Evolutionary conservation across 1,140 invertebrate species (phyloP).

Genomic region (Drosophila baimaii): DNA sequence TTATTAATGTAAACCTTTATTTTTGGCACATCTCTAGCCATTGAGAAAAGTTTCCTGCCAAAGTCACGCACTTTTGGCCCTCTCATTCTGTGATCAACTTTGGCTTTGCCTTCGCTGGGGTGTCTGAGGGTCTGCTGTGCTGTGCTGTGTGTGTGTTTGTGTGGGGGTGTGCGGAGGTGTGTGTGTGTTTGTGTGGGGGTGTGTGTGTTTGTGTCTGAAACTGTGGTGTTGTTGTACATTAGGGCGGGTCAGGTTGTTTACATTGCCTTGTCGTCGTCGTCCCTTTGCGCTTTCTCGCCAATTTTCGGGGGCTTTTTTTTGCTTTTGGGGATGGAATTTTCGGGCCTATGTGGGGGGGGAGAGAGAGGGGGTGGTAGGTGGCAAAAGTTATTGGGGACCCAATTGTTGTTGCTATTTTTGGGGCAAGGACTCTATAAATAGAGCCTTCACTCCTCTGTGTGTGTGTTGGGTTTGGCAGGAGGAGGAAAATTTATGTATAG

Average conservation of each 20-base stretch:
- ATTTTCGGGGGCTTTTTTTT: slow-evolving; percentile 15
- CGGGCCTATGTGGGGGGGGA: slow-evolving; percentile 14
- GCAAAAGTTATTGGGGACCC: slow-evolving; percentile 46
- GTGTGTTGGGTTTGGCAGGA: too few species aligned
- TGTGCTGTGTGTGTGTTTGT: slow-evolving; percentile 15
- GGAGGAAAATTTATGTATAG: slow-evolving; percentile 37
- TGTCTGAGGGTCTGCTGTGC: slow-evolving; percentile 19
- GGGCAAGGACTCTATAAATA: slow-evolving; percentile 62
- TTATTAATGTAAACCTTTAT: background rate
- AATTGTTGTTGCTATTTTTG: slow-evolving; percentile 64
- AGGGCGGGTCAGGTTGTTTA: slow-evolving; percentile 79
- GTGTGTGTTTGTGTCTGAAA: slow-evolving; percentile 15
- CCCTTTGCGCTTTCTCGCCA: slow-evolving; percentile 21
- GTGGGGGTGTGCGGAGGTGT: slow-evolving; percentile 5
- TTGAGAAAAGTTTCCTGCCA: slow-evolving; percentile 36
- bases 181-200: slow-evolving; percentile 11
- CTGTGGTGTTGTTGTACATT: slow-evolving; percentile 60
- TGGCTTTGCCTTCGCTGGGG: slow-evolving; percentile 25
- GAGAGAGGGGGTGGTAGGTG: background rate
- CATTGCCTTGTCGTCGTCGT: slow-evolving; percentile 41
- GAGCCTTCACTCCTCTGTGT: slow-evolving; percentile 23
- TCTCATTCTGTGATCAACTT: slow-evolving; percentile 68
- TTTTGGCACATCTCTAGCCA: slow-evolving; percentile 31
- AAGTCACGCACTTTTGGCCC: slow-evolving; percentile 74
- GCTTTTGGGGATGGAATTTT: slow-evolving; percentile 15